These are phyloP conservation scores for Acyrthosiphon pisum DNA, from an alignment of 1,140 invertebrate species.

Conservation along the genomic window DNA sequence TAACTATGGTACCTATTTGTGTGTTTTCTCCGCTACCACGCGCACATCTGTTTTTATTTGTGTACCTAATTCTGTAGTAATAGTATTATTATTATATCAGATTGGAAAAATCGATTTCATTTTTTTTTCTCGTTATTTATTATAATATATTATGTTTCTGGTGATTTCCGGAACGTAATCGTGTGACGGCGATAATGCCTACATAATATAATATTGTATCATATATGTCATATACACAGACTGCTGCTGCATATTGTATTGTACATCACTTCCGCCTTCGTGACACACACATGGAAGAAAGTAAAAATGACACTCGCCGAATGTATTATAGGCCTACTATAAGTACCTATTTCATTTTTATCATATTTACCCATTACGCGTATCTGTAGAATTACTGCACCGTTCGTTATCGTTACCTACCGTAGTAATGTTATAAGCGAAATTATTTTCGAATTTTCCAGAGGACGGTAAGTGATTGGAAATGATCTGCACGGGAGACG, in stretches of 20 bases:
- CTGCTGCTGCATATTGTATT: background rate
- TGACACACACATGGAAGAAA: background rate
- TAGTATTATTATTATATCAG: background rate
- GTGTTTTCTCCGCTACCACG: background rate
- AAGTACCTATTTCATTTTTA: background rate
- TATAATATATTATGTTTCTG: background rate
- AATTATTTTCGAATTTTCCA: background rate
- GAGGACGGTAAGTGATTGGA: background rate
- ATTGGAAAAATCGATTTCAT: background rate
- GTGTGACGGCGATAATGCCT: background rate
- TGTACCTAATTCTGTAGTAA: too few species aligned
- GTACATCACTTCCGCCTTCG: background rate
- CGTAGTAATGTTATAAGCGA: too few species aligned
- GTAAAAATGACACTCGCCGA: conserved; percentile 21
- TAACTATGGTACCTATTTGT: too few species aligned
- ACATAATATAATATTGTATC: background rate
- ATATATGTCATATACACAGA: background rate
- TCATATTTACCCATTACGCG: background rate
- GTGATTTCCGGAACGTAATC: background rate
- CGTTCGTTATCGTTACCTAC: background rate
- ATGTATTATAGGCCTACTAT: background rate
- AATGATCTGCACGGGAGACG: background rate
- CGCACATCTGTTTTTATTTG: background rate
- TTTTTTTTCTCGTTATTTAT: background rate
- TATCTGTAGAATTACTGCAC: background rate